Base-by-base conservation (phyloP, 2,888 invertebrate genomes). In the Diloba caeruleocephala region DNA sequence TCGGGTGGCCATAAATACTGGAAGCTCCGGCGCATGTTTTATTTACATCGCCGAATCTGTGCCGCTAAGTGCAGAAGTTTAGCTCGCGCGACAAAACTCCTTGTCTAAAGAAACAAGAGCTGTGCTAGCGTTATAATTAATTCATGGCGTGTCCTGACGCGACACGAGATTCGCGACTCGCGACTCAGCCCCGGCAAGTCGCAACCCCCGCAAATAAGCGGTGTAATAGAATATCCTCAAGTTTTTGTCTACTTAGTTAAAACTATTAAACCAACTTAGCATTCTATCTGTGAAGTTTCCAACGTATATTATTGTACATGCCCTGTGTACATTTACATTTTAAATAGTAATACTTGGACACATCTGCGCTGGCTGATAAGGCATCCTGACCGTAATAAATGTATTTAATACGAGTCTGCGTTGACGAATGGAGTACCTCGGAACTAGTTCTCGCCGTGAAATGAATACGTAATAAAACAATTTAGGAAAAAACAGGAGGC, bases 101-200 rank as follows among this genome's bases (percentile, higher is more conserved):
- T 66, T 66, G 78, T 70, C 75, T 67, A 57, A 70, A 79, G 82
- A 71, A 77, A 76, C 78, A 66, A 65, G 62, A 65, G 68, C 73
- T 68, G 71, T 74, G 72, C 12, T 63, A 50, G 67, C 57, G 72
- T 51, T 63, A 79, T 86, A 79, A 86, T 85, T 82, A 85, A 87
- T 87, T 86, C 82, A 86, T 81, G 74, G 71, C 68, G 58, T 69
- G 71, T 52, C 49, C 54, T 62, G 37, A 26, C 50, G 34, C 45
- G 59, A 62, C 70, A 58, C 52, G 70, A 59, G 64, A 64, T 59
- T 62, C 54, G 70, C 61, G 64, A 64, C 61, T 62, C 54, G 62
- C 58, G 62, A 54, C 38, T 26, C 55, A 29, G 33, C 38, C 52
- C 42, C 64, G 70, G 33, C 62, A 19, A 59, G 41, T 52, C 68